Conservation (phyloP, 2,113 vertebrate species). For the Podilymbus podiceps region DNA sequence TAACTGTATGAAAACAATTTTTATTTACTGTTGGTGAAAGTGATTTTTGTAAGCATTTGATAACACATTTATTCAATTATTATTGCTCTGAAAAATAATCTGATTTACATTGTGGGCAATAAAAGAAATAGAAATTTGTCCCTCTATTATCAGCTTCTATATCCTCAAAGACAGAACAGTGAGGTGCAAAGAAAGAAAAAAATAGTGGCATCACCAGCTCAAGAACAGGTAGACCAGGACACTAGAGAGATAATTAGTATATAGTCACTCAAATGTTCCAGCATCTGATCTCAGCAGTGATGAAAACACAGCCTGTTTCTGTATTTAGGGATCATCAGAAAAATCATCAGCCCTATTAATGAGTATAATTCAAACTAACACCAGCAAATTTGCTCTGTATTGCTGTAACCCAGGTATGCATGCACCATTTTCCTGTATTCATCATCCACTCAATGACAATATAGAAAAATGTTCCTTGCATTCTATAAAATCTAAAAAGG, state of each 20-base stretch:
- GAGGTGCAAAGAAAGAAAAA: background rate
- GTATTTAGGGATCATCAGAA: constrained; percentile 35
- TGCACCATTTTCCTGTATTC: background rate
- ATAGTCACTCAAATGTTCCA: constrained; percentile 37
- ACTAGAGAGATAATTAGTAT: constrained; percentile 20
- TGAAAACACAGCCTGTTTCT: constrained; percentile 8
- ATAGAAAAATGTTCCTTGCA: background rate
- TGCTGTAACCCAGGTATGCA: background rate
- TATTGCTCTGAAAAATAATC: background rate
- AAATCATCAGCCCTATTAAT: constrained; percentile 6
- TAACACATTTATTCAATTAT: background rate
- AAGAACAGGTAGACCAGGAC: background rate
- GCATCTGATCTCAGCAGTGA: constrained; percentile 10
- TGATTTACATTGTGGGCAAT: background rate
- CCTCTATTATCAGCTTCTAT: background rate
- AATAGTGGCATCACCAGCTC: background rate
- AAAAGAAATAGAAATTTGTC: background rate
- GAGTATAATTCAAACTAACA: background rate
- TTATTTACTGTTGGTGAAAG: background rate
- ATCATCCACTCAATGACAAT: background rate
- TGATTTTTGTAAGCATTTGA: background rate
- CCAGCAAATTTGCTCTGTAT: background rate
- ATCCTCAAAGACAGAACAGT: background rate
- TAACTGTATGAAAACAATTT: background rate
- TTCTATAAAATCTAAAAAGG: background rate